A percentile compares a stretch with the other conserved stretches of the same genome.
phyloP scores from a whole-genome alignment of 1,140 invertebrate genomes.

The Ceratosolen solmsi region DNA sequence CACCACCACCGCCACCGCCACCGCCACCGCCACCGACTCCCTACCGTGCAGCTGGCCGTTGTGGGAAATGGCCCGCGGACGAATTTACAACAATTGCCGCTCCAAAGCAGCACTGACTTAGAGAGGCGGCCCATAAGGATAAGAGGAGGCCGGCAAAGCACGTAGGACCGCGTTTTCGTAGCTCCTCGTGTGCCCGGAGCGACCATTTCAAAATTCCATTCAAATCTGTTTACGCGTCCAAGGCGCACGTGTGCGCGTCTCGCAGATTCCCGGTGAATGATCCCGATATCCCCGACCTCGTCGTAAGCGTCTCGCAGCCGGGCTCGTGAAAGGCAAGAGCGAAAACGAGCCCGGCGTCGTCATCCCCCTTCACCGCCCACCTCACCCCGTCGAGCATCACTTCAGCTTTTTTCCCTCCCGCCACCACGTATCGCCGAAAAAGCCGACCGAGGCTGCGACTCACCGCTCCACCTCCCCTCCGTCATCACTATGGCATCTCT shows the following conservation, averaged over 20 bases:
- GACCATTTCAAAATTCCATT: conserved; percentile 32
- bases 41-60: background rate
- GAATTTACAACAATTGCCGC: background rate
- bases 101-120: background rate
- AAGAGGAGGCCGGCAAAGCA: background rate
- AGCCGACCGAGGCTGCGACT: background rate
- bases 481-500: too few relatives aligned
- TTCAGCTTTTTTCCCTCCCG: background rate
- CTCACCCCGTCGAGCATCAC: too few relatives aligned
- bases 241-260: background rate
- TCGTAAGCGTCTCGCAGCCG: conserved; percentile 3
- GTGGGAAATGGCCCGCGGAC: conserved; percentile 37
- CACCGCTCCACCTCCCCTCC: too few relatives aligned
- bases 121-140: background rate
- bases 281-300: conserved; percentile 21
- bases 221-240: conserved; percentile 2
- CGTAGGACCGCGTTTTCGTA: conserved; percentile 3
- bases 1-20: too few relatives aligned
- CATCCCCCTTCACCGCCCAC: too few relatives aligned
- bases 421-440: too few relatives aligned
- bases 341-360: conserved; percentile 25
- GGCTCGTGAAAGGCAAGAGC: conserved; percentile 24
- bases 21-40: background rate
- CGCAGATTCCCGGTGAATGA: conserved; percentile 23
- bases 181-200: background rate